Conservation (phyloP, 2,113 vertebrate species). For the Anser brachyrhynchus region DNA sequence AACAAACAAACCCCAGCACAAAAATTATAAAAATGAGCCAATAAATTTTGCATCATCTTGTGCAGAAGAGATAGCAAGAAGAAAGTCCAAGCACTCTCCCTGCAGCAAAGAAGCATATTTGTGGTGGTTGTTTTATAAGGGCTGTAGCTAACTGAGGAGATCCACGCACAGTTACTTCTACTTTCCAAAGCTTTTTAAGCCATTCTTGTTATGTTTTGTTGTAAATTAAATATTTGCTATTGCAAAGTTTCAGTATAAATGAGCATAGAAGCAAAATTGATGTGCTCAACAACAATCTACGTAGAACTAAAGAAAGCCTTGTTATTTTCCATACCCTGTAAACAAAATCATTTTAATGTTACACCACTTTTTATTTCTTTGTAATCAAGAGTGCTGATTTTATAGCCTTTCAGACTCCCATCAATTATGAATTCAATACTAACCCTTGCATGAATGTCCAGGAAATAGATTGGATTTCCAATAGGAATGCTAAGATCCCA, state of each 20-base stretch:
- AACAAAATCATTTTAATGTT: neutral
- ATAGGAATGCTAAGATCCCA: neutral
- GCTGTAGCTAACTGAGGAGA: neutral
- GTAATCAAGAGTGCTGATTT: neutral
- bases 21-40: conserved; percentile 27
- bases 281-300: neutral
- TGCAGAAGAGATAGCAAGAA: neutral
- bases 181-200: neutral
- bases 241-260: neutral
- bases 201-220: neutral
- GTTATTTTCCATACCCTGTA: neutral
- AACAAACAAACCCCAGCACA: neutral
- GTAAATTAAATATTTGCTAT: neutral
- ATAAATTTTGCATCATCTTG: neutral
- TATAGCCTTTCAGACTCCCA: neutral
- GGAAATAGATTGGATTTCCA: neutral
- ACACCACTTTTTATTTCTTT: neutral
- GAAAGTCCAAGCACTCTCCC: neutral
- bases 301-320: neutral
- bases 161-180: neutral
- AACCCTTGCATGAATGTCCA: neutral
- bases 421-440: neutral
- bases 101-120: neutral
- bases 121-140: neutral
- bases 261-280: neutral